A percentile compares a stretch with the other conserved stretches of the same genome.
Conservation (phyloP, 2,113 vertebrate species). For the Nerophis lumbriciformis region DNA sequence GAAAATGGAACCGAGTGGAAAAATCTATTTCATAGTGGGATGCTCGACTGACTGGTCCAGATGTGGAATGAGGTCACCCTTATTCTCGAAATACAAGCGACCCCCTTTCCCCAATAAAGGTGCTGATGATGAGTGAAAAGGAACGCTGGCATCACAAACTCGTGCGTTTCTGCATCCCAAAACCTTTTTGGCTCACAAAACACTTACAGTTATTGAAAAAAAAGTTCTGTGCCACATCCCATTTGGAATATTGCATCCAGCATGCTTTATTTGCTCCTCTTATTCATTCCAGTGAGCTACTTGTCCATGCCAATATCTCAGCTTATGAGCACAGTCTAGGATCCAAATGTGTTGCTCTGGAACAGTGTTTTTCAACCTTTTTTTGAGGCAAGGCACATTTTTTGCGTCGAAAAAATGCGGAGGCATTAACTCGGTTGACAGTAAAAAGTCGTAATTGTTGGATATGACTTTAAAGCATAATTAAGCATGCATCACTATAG, state of each 20-base stretch:
- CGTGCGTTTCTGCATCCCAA: slow-evolving; percentile 54
- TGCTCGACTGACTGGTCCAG: not conserved
- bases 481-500: no score
- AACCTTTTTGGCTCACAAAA: slow-evolving; percentile 60
- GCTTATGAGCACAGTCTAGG: slow-evolving; percentile 24
- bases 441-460: no score
- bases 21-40: not conserved
- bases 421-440: no score
- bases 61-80: not conserved
- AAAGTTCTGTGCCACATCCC: slow-evolving; percentile 30
- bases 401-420: no score
- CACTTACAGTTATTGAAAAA: slow-evolving; percentile 60
- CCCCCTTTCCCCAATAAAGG: not conserved
- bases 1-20: not conserved
- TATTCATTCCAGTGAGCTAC: slow-evolving; percentile 26
- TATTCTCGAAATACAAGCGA: not conserved
- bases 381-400: no score
- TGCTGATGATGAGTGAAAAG: slow-evolving; percentile 15
- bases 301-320: slow-evolving; percentile 56
- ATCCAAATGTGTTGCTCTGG: slow-evolving; percentile 27
- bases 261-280: slow-evolving; percentile 39
- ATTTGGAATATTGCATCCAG: slow-evolving; percentile 48
- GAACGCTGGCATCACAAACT: slow-evolving; percentile 30
- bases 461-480: no score
- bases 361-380: no score